phyloP scores from a whole-genome alignment of 2,888 invertebrate genomes.

The Allacma fusca region DNA sequence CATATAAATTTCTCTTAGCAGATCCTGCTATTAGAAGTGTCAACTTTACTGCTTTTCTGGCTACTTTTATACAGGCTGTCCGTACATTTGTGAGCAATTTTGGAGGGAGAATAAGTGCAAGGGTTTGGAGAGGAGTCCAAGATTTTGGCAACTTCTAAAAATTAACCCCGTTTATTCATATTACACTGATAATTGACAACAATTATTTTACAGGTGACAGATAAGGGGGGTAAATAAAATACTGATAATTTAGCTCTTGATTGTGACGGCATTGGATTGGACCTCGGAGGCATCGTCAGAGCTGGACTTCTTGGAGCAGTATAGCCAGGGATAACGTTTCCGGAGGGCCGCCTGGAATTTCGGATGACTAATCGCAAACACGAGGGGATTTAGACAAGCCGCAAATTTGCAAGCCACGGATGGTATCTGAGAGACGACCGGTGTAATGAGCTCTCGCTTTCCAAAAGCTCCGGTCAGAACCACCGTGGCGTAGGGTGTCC shows the following conservation, averaged over 20 bases:
- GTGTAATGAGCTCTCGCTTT: slow-evolving; percentile 44
- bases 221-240: not conserved
- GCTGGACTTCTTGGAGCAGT: slow-evolving; percentile 36
- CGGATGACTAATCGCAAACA: slow-evolving; percentile 54
- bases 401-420: slow-evolving; percentile 48
- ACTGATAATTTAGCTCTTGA: slow-evolving; percentile 37
- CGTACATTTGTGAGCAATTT: too few species aligned
- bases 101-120: too few species aligned
- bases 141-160: too few species aligned
- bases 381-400: slow-evolving; percentile 53
- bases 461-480: slow-evolving; percentile 49
- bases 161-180: too few species aligned
- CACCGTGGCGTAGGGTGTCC: slow-evolving; percentile 51
- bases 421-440: slow-evolving; percentile 52
- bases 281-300: slow-evolving; percentile 19
- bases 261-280: slow-evolving; percentile 36
- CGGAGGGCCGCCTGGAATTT: slow-evolving; percentile 47
- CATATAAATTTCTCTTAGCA: too few species aligned
- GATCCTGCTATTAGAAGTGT: too few species aligned
- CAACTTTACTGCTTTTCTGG: too few species aligned
- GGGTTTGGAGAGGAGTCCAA: too few species aligned
- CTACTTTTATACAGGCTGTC: too few species aligned
- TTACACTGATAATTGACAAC: not conserved
- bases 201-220: not conserved
- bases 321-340: slow-evolving; percentile 45